phyloP scores from a whole-genome alignment of 2,888 invertebrate species.

The Mesoligia furuncula region DNA sequence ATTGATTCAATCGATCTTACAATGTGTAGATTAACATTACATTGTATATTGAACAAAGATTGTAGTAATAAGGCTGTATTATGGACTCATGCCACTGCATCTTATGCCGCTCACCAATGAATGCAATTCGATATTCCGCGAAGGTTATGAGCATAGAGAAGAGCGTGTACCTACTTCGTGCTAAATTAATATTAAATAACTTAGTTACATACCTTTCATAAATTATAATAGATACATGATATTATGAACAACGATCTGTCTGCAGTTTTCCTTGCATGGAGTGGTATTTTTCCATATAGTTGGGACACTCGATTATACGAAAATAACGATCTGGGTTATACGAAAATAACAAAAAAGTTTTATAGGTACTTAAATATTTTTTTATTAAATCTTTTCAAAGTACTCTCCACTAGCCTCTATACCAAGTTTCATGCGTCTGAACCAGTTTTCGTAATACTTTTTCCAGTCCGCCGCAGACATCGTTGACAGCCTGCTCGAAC shows the following conservation, averaged over 20 bases:
- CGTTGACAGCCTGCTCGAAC: too few relatives aligned
- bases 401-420: too few relatives aligned
- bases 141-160: constrained; percentile 18
- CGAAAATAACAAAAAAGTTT: too few relatives aligned
- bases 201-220: neutral
- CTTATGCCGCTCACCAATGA: constrained; percentile 15
- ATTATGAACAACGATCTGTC: too few relatives aligned
- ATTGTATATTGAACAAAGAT: constrained; percentile 41
- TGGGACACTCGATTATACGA: too few relatives aligned
- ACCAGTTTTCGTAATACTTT: too few relatives aligned
- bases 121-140: constrained; percentile 36
- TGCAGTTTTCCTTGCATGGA: neutral
- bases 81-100: constrained; percentile 14
- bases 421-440: too few relatives aligned
- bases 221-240: neutral
- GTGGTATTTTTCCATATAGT: neutral
- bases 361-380: too few relatives aligned
- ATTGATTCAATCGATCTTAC: constrained; percentile 25
- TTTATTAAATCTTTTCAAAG: too few relatives aligned
- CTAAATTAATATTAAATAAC: constrained; percentile 13
- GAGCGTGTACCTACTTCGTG: constrained; percentile 5
- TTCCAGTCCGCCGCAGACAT: too few relatives aligned
- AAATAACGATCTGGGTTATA: too few relatives aligned
- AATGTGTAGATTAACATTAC: constrained; percentile 33
- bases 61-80: constrained; percentile 15